Percentiles rank a stretch among this genome's conserved stretches.
These are phyloP conservation scores for Galerucella calmariensis DNA, from an alignment of 2,888 invertebrate genomes.

Conservation along the genomic window DNA sequence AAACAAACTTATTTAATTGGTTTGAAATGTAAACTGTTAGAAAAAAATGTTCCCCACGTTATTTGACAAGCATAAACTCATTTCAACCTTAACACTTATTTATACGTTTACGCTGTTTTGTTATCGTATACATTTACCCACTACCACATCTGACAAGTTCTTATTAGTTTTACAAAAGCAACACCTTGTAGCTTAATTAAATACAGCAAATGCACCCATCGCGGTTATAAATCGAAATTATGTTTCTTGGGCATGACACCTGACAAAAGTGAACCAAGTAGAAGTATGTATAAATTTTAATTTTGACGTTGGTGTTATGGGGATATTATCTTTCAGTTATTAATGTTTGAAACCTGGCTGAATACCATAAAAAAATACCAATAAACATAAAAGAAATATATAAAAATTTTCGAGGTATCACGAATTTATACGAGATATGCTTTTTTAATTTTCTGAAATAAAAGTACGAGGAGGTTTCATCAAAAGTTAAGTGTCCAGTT, in stretches of 20 bases:
- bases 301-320: conserved; percentile 14
- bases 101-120: neutral
- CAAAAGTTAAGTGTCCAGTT: no score
- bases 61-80: no score
- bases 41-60: no score
- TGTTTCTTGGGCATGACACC: conserved; percentile 50
- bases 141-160: conserved; percentile 35
- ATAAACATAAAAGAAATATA: neutral
- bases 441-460: no score
- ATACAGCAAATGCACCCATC: conserved; percentile 57
- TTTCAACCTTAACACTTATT: neutral
- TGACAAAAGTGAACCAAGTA: neutral
- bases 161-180: conserved; percentile 42
- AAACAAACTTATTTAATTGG: no score
- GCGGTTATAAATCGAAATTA: conserved; percentile 59
- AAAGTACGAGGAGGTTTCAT: no score
- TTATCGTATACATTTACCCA: neutral
- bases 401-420: neutral
- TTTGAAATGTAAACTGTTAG: no score
- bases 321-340: conserved; percentile 4
- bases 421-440: neutral
- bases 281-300: conserved; percentile 21
- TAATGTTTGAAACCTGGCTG: conserved; percentile 6
- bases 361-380: neutral
- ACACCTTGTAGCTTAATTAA: conserved; percentile 54